phyloP scores from a whole-genome alignment of 2,888 invertebrate species.

The Rhagonycha fulva region DNA sequence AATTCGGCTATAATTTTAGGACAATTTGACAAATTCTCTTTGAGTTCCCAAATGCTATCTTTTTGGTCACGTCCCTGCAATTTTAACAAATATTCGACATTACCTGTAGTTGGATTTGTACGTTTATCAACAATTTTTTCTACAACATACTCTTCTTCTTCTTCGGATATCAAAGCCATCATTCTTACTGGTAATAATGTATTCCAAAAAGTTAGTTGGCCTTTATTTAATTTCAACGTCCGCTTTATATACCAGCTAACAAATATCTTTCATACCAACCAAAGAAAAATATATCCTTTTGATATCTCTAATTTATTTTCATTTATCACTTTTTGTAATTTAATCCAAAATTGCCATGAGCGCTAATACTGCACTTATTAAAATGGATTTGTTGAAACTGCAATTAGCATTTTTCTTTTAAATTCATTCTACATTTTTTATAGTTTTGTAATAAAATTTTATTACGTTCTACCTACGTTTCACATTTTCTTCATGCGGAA shows the following conservation, averaged over 20 bases:
- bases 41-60: slow-evolving; percentile 96
- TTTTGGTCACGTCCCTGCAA: slow-evolving; percentile 81
- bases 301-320: too few relatives aligned
- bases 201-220: too few relatives aligned
- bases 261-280: too few relatives aligned
- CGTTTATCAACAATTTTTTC: slow-evolving; percentile 89
- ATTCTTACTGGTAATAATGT: too few relatives aligned
- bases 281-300: too few relatives aligned
- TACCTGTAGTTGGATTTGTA: slow-evolving; percentile 60
- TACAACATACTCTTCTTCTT: slow-evolving; percentile 69
- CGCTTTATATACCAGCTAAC: too few relatives aligned
- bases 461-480: not conserved
- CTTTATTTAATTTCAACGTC: too few relatives aligned
- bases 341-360: not conserved
- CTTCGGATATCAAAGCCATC: not conserved
- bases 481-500: not conserved
- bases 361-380: not conserved
- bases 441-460: not conserved
- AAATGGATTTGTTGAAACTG: not conserved
- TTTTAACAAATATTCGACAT: slow-evolving; percentile 65
- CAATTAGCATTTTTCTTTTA: not conserved
- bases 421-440: not conserved
- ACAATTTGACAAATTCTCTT: slow-evolving; percentile 77
- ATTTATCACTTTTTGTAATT: too few relatives aligned
- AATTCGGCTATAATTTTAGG: slow-evolving; percentile 85